Evolutionary conservation across 2,113 vertebrate species (phyloP), one percentile per base, ranked within the genome.

Genomic region (Ceratotherium simum): DNA sequence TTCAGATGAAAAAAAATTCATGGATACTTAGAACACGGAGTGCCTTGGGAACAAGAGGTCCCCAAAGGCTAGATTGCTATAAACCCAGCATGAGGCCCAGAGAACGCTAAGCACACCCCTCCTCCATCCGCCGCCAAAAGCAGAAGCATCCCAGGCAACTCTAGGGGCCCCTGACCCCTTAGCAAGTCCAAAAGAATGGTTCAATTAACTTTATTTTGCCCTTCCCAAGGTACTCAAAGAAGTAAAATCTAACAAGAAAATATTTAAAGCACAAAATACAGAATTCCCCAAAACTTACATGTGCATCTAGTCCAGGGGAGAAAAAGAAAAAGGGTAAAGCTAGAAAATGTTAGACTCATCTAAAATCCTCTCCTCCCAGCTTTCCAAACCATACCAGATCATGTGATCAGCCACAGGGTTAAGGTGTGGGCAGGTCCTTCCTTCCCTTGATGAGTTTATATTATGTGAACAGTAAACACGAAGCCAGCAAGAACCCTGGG

Each of bases 171-270:
- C 29, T 67, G 12, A 42, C 25, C 29, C 42, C 58, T 84, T 48
- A 88, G n/a, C 29, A 89, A 82, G 69, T 69, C 31, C 65, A 69
- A 69, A 96, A 91, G 33, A 91, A 93, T 72, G 21, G 17, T 81
- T 75, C 27, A 18, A n/a, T 83, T 95, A 76, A 83, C 20, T 80
- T 76, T 46, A 92, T 82, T 70, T 93, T 88, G 10, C 4, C 39
- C 33, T 72, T 83, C 25, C 20, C 27, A 96, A 16, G 12, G 39
- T 62, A 80, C 31, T 42, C 62, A 91, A 89, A 91, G 76, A 84
- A 84, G 62, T 91, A 62, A 96, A 96, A 72, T 65, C 13, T 62
- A 75, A 81, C 29, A 85, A 90, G 39, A 75, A 90, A 90, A 91
- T 96, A 60, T 27, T 21, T 86, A 3, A 79, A 91, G 51, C 10